phyloP scores from a whole-genome alignment of 2,797 vertebrate genomes.

The Sebastiscus tertius region DNA sequence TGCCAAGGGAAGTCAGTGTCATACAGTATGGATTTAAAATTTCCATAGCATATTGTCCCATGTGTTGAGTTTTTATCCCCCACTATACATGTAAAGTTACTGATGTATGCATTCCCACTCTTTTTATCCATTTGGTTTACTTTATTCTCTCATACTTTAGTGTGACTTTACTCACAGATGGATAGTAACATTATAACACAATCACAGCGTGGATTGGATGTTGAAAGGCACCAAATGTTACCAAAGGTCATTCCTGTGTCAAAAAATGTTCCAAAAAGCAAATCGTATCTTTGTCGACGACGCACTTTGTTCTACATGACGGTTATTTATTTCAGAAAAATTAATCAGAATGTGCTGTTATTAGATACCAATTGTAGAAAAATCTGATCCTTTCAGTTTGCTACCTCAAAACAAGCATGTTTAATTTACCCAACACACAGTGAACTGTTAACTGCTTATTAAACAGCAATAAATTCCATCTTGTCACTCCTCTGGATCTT shows the following conservation, averaged over 20 bases:
- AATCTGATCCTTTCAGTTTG: constrained; percentile 46
- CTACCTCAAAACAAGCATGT: constrained; percentile 64
- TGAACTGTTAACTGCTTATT: constrained; percentile 31
- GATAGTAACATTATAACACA: not conserved
- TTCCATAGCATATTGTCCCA: constrained; percentile 8
- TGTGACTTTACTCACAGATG: constrained; percentile 7
- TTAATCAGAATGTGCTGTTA: constrained; percentile 28
- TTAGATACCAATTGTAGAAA: not conserved
- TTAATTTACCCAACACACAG: constrained; percentile 7
- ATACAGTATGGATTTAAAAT: constrained; percentile 23
- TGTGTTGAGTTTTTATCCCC: constrained; percentile 22
- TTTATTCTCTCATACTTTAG: constrained; percentile 2
- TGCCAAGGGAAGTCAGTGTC: constrained; percentile 25
- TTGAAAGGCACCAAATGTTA: constrained; percentile 22
- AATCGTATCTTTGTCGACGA: not conserved
- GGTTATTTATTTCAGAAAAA: constrained; percentile 42
- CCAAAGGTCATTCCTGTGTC: constrained; percentile 57
- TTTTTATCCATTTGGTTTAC: constrained; percentile 13
- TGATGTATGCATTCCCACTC: constrained; percentile 42
- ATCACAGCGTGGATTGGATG: constrained; percentile 20
- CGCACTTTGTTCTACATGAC: constrained; percentile 10
- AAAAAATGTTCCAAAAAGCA: constrained; percentile 10
- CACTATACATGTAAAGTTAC: constrained; percentile 34
- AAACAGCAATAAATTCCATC: constrained; percentile 56
- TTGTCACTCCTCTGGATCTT: constrained; percentile 30